Base-by-base conservation (phyloP, 2,113 vertebrate species). In the Trinectes maculatus region DNA sequence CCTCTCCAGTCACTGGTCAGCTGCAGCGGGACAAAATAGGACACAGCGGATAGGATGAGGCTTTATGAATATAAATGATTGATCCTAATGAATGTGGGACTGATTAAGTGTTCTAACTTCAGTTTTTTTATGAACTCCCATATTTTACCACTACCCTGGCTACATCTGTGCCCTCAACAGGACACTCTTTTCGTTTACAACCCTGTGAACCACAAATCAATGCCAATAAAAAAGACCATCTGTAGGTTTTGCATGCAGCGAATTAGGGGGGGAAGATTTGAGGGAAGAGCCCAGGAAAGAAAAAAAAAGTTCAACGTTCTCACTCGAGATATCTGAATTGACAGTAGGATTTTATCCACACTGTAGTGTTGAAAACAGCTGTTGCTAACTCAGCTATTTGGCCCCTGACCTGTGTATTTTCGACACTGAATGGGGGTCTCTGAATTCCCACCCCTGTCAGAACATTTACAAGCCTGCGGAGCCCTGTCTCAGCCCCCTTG, bases 391-490 rank as follows among this genome's bases (percentile, higher is more conserved):
- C 87, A 92, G 87, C 88, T 92, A 85, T 92, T 92, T 92, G 91
- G 91, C 93, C 93, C 92, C 89, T 95, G 94, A 95, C 94, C 96
- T 78, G 85, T 73, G 71, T 86, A 90, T 90, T 91, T 92, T 81
- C 83, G 88, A 91, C 89, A 85, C 80, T 87, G 87, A 92, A 85
- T 91, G 91, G 92, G 93, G 90, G 91, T 87, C 87, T 87, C 81
- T 92, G 91, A 92, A 84, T 95, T 95, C 94, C 94, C 94, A 92
- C 85, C 82, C 79, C 82, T 90, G 74, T 92, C 90, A 89, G 90
- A 77, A 79, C 90, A 85, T 95, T 96, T 94, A 95, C 94, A 93
- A 94, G 93, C 90, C 81, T 47, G 73, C 81, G 90, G 93, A 95
- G 94, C 91, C 90, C 93, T 91, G 92, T 93, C 90, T 71, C 67